Conservation (phyloP, 2,888 invertebrate genomes). For the Mesopsocus fuscifrons region DNA sequence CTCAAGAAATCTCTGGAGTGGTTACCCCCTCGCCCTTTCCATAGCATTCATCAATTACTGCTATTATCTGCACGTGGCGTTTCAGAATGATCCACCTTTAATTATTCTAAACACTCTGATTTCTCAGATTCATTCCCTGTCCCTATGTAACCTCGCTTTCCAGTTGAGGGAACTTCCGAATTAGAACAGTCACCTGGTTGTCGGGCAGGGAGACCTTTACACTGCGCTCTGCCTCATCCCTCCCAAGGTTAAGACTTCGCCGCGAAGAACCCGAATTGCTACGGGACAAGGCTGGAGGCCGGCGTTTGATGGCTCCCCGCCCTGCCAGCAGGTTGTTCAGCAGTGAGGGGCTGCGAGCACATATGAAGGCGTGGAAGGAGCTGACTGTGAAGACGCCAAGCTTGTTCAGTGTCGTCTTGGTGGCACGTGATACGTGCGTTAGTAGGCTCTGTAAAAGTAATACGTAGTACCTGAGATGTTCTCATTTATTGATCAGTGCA, state of each 20-base stretch:
- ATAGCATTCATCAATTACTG: too few species aligned
- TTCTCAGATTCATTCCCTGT: too few species aligned
- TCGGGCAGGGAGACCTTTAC: slow-evolving; percentile 83
- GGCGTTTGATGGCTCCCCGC: slow-evolving; percentile 73
- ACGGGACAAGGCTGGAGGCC: slow-evolving; percentile 75
- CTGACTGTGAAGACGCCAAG: slow-evolving; percentile 95
- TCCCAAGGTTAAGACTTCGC: slow-evolving; percentile 73
- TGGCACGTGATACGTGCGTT: slow-evolving; percentile 85
- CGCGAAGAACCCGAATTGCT: slow-evolving; percentile 78
- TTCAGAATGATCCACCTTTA: too few species aligned
- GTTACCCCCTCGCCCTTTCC: too few species aligned
- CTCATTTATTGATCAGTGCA: too few species aligned
- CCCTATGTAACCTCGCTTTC: too few species aligned
- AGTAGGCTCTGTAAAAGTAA: slow-evolving; percentile 67
- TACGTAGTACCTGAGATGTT: slow-evolving; percentile 14
- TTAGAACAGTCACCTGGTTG: slow-evolving; percentile 39
- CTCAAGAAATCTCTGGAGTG: too few species aligned
- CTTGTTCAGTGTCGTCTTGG: slow-evolving; percentile 86
- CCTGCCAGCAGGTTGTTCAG: slow-evolving; percentile 82
- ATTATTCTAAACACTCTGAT: too few species aligned
- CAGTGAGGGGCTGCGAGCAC: slow-evolving; percentile 83
- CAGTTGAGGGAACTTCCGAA: too few species aligned
- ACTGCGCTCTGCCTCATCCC: slow-evolving; percentile 72
- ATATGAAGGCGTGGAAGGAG: slow-evolving; percentile 94
- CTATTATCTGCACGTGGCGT: too few species aligned